These are phyloP conservation scores for Cetoscarus ocellatus DNA, from an alignment of 2,797 vertebrate species.

Conservation along the genomic window DNA sequence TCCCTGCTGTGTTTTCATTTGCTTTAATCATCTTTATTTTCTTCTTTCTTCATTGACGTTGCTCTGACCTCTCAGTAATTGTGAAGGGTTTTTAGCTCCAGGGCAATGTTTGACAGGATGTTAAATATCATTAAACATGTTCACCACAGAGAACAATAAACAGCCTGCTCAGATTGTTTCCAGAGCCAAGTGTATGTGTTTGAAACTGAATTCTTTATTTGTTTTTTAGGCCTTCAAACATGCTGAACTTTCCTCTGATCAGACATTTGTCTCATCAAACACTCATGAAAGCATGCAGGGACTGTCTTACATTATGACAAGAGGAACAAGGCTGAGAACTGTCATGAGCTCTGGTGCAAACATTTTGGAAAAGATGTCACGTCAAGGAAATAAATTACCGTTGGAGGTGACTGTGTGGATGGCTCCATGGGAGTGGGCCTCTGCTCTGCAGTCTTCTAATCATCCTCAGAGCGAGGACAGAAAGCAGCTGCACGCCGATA, in stretches of 20 bases:
- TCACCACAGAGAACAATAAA: background rate
- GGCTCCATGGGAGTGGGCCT: constrained; percentile 31
- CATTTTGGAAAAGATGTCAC: constrained; percentile 26
- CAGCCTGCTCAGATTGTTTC: background rate
- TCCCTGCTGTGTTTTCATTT: too few relatives aligned
- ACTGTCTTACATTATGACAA: constrained; percentile 12
- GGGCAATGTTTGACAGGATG: background rate
- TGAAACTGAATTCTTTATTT: background rate
- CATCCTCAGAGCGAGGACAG: constrained; percentile 50
- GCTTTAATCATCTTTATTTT: too few relatives aligned
- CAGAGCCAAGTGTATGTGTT: background rate
- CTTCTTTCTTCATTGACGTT: too few relatives aligned
- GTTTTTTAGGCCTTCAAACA: background rate
- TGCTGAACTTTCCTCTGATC: background rate
- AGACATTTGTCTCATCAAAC: background rate
- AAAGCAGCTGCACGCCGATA: constrained; percentile 71
- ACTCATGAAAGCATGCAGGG: background rate
- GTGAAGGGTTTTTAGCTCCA: background rate
- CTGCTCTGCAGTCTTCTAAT: constrained; percentile 66
- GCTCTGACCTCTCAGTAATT: background rate
- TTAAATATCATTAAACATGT: background rate
- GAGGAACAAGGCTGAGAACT: constrained; percentile 4
- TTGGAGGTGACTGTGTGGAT: constrained; percentile 46
- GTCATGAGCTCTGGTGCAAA: constrained; percentile 5
- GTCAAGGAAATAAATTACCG: constrained; percentile 66